These are phyloP conservation scores for Crotalus horridus DNA, from an alignment of 2,113 vertebrate species.

Conservation along the genomic window DNA sequence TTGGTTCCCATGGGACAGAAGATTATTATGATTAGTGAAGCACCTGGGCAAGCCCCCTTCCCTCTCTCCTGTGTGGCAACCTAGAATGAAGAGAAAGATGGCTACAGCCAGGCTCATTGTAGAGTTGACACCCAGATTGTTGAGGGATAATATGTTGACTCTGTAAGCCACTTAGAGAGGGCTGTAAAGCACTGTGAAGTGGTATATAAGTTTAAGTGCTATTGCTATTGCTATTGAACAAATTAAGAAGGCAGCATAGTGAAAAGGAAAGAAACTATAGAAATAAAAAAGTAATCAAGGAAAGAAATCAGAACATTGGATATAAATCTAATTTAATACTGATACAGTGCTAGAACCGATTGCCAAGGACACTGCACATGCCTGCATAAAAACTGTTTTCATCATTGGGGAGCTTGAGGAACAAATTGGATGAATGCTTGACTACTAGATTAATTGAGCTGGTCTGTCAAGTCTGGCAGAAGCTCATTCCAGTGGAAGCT, in stretches of 20 bases:
- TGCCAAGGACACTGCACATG: background rate
- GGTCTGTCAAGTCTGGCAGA: background rate
- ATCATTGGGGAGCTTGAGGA: background rate
- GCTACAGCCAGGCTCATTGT: no score
- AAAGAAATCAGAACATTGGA: background rate
- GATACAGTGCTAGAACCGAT: background rate
- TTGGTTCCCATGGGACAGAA: no score
- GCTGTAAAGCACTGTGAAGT: no score
- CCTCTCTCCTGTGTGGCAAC: no score
- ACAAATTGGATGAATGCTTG: background rate
- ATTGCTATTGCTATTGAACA: background rate
- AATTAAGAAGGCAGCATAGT: background rate
- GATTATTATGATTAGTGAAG: no score
- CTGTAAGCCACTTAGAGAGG: no score
- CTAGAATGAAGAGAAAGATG: no score
- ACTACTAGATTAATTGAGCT: constrained; percentile 1
- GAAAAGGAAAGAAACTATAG: background rate
- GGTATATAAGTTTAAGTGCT: no score
- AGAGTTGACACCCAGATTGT: no score
- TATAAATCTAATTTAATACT: background rate
- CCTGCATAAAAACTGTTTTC: background rate
- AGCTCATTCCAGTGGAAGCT: background rate
- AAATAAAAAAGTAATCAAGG: background rate
- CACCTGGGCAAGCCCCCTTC: no score
- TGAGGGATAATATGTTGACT: no score